These are phyloP conservation scores for Papilio glaucus DNA, from an alignment of 1,140 invertebrate species.

Conservation along the genomic window DNA sequence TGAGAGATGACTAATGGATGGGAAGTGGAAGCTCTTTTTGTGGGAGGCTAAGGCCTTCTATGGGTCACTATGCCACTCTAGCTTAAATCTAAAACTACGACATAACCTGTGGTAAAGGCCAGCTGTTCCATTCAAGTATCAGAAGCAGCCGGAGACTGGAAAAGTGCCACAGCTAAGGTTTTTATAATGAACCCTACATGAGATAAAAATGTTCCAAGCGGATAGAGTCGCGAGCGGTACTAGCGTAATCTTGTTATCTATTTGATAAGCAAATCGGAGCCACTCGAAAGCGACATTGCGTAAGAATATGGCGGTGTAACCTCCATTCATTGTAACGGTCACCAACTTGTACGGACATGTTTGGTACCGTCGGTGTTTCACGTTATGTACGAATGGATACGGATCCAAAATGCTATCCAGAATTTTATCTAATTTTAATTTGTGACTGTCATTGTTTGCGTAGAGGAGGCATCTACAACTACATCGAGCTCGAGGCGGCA, in stretches of 20 bases:
- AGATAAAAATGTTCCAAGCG: neutral
- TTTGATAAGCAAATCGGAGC: slow-evolving; percentile 1
- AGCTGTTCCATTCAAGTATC: too few relatives aligned
- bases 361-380: neutral
- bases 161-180: neutral
- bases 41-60: too few relatives aligned
- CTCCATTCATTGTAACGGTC: neutral
- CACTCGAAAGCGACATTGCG: neutral
- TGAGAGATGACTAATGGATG: too few relatives aligned
- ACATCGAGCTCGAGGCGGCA: too few relatives aligned
- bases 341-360: neutral
- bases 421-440: too few relatives aligned
- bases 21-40: too few relatives aligned
- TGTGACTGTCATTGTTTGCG: too few relatives aligned
- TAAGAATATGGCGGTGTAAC: neutral
- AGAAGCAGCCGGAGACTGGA: neutral
- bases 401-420: neutral
- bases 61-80: too few relatives aligned
- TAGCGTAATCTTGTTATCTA: neutral
- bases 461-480: too few relatives aligned
- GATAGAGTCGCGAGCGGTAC: neutral
- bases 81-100: too few relatives aligned
- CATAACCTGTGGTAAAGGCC: too few relatives aligned
- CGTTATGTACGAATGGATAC: neutral
- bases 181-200: neutral